A percentile compares a stretch with the other conserved stretches of the same genome.
Evolutionary conservation across 2,113 vertebrate species (phyloP).

Genomic region (Ondatra zibethicus): DNA sequence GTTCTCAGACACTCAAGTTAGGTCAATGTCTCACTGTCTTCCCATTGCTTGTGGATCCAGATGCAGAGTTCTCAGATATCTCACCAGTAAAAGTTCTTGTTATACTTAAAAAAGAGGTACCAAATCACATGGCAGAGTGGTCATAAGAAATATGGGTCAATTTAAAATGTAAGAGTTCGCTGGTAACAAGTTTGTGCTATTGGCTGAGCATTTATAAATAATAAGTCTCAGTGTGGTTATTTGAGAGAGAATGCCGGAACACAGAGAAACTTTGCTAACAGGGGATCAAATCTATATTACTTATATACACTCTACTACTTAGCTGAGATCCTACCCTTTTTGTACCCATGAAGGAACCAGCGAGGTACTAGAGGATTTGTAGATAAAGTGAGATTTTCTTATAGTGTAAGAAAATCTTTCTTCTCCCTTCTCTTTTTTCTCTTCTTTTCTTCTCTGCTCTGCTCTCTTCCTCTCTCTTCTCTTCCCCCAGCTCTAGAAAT

Average conservation of each 20-base stretch:
- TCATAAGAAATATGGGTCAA: background rate
- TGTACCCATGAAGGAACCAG: background rate
- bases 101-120: background rate
- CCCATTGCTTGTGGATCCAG: background rate
- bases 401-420: background rate
- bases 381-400: background rate
- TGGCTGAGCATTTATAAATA: background rate
- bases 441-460: background rate
- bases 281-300: background rate
- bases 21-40: background rate
- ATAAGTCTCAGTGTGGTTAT: background rate
- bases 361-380: background rate
- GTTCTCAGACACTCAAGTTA: background rate
- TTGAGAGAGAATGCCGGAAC: background rate
- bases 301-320: background rate
- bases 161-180: background rate
- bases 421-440: background rate
- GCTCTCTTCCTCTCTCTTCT: background rate
- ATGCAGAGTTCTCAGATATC: background rate
- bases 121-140: background rate
- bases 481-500: background rate
- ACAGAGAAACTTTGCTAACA: background rate
- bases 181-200: background rate
- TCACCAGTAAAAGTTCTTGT: background rate
- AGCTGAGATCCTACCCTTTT: background rate